Evolutionary conservation across 2,888 invertebrate species (phyloP).

Genomic region (Acronicta leporina): DNA sequence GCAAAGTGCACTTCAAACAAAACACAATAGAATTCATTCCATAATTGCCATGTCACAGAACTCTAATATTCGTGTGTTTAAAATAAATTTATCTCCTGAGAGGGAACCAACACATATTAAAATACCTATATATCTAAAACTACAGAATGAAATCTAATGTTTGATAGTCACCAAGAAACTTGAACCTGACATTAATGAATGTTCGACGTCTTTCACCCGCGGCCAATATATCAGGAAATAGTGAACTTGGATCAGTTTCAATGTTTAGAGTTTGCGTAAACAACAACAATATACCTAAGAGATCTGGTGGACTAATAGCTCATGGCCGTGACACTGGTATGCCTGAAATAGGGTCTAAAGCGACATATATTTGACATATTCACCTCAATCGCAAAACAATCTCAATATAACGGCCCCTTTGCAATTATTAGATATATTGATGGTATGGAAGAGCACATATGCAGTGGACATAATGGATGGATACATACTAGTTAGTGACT

Average conservation of each 20-base stretch:
- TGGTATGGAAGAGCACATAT: no score
- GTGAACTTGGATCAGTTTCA: conserved; percentile 48
- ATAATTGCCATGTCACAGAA: no score
- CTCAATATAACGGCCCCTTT: no score
- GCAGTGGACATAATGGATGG: no score
- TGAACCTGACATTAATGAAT: conserved; percentile 40
- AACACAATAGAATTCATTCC: no score
- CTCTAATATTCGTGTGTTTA: neutral
- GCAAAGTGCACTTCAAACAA: no score
- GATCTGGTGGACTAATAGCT: neutral
- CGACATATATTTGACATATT: no score
- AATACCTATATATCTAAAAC: conserved; percentile 40
- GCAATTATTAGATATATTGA: no score
- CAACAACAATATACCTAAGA: conserved; percentile 17
- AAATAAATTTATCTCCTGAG: conserved; percentile 6
- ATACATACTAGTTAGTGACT: no score
- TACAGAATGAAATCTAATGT: conserved; percentile 35
- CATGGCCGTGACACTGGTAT: neutral
- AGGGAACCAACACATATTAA: conserved; percentile 26
- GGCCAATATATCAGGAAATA: conserved; percentile 21
- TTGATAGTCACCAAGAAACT: conserved; percentile 29
- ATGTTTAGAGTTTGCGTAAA: conserved; percentile 30
- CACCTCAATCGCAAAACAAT: no score
- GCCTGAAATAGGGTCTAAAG: neutral
- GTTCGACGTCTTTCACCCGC: conserved; percentile 18